These are phyloP conservation scores for Cheilosia urbana DNA, from an alignment of 2,888 invertebrate genomes.

Conservation along the genomic window DNA sequence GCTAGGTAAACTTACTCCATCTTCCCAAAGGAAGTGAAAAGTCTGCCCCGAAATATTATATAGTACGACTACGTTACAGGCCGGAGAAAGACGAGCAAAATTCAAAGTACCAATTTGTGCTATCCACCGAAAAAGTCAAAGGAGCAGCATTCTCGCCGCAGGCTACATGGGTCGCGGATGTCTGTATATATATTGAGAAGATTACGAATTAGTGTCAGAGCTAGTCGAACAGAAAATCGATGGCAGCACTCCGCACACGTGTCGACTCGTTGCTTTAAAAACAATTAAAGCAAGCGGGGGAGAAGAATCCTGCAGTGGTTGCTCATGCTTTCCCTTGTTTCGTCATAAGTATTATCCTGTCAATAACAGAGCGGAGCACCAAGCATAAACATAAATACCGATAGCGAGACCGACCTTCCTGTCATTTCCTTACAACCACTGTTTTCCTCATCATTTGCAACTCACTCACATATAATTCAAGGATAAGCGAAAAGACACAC, in stretches of 20 bases:
- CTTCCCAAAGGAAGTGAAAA: conserved; percentile 47
- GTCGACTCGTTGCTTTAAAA: conserved; percentile 52
- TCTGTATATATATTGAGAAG: conserved; percentile 22
- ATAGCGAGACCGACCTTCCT: conserved; percentile 27
- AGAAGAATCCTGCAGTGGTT: conserved; percentile 35
- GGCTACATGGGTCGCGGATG: conserved; percentile 60
- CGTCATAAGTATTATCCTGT: conserved; percentile 61
- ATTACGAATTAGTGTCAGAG: conserved; percentile 60
- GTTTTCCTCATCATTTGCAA: conserved; percentile 64
- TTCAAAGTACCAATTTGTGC: conserved; percentile 71
- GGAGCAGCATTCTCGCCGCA: conserved; percentile 38
- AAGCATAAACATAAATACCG: conserved; percentile 50
- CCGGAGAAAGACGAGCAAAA: conserved; percentile 39
- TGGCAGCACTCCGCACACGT: conserved; percentile 45
- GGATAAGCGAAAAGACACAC: conserved; percentile 69
- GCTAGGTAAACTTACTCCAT: conserved; percentile 60
- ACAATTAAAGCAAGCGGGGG: conserved; percentile 53
- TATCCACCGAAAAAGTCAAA: conserved; percentile 67
- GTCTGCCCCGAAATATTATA: conserved; percentile 15
- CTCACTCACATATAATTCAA: conserved; percentile 71
- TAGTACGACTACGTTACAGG: conserved; percentile 33
- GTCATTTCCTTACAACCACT: conserved; percentile 50
- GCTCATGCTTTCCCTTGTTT: conserved; percentile 41
- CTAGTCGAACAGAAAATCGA: conserved; percentile 60
- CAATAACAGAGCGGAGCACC: conserved; percentile 42